Percentiles rank a stretch among this genome's conserved stretches.
Evolutionary conservation across 1,140 invertebrate genomes (phyloP).

Genomic region (Sycobia sp.): DNA sequence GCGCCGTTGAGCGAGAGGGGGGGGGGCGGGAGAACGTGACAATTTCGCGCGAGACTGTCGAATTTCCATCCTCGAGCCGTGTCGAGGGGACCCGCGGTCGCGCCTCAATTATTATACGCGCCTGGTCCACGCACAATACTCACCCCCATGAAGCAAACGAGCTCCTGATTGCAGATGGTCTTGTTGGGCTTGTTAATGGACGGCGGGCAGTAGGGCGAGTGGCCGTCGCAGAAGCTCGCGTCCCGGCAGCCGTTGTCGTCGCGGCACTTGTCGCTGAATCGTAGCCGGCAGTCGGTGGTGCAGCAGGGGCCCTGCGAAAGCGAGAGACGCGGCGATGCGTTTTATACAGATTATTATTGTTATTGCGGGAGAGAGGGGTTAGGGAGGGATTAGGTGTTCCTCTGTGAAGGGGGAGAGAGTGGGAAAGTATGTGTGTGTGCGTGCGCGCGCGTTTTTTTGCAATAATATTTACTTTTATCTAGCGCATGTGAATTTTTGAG

Average conservation of each 20-base stretch:
- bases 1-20: background rate
- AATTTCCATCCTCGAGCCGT: no score
- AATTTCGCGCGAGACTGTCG: no score
- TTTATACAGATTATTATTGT: no score
- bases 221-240: conserved; percentile 87
- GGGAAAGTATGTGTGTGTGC: no score
- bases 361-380: no score
- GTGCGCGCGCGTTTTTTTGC: no score
- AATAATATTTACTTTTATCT: no score
- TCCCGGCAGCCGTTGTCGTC: conserved; percentile 92
- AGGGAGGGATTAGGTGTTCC: no score
- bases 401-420: no score
- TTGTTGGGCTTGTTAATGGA: conserved; percentile 92
- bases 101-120: background rate
- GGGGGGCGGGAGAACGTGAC: no score
- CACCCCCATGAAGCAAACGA: conserved; percentile 94
- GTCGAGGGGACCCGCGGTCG: background rate
- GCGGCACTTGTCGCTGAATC: conserved; percentile 86
- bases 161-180: conserved; percentile 91
- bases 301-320: conserved; percentile 88
- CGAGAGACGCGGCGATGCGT: background rate
- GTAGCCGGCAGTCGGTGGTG: conserved; percentile 83
- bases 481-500: no score
- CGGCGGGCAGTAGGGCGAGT: conserved; percentile 83
- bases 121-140: conserved; percentile 50